These are phyloP conservation scores for Epistrophe eligans DNA, from an alignment of 2,888 invertebrate genomes.

Conservation along the genomic window DNA sequence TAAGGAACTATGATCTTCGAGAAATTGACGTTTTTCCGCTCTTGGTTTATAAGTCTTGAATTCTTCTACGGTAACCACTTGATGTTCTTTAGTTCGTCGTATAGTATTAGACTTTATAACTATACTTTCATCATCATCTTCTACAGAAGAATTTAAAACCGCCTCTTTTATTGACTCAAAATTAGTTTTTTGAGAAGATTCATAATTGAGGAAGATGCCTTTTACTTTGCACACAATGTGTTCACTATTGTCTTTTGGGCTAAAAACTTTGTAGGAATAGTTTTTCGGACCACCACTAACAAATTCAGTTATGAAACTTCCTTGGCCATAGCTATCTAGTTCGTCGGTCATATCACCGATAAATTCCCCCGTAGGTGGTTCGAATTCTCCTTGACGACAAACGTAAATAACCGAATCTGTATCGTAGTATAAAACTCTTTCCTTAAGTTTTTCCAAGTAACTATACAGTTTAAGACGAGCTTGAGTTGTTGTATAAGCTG, in stretches of 20 bases:
- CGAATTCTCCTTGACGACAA: too few relatives aligned
- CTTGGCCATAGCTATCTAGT: too few relatives aligned
- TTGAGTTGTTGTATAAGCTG: constrained; percentile 80
- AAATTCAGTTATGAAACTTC: neutral
- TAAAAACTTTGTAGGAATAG: neutral
- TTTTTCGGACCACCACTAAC: neutral
- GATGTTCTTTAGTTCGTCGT: neutral
- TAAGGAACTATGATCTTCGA: neutral
- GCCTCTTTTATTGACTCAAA: constrained; percentile 4
- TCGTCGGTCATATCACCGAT: too few relatives aligned
- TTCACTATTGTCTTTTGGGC: neutral
- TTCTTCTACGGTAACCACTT: neutral
- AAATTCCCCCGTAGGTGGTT: neutral
- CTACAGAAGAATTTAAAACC: too few relatives aligned
- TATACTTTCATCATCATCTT: too few relatives aligned
- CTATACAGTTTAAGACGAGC: constrained; percentile 80
- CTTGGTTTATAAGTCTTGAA: neutral
- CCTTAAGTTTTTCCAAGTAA: constrained; percentile 77
- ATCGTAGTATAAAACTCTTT: neutral
- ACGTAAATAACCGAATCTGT: neutral
- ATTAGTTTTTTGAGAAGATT: neutral
- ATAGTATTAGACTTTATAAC: too few relatives aligned
- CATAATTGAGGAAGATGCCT: neutral
- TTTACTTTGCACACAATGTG: neutral
- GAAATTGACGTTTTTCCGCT: neutral